phyloP scores from a whole-genome alignment of 2,888 invertebrate species.

The Aphelenchoides bicaudatus region DNA sequence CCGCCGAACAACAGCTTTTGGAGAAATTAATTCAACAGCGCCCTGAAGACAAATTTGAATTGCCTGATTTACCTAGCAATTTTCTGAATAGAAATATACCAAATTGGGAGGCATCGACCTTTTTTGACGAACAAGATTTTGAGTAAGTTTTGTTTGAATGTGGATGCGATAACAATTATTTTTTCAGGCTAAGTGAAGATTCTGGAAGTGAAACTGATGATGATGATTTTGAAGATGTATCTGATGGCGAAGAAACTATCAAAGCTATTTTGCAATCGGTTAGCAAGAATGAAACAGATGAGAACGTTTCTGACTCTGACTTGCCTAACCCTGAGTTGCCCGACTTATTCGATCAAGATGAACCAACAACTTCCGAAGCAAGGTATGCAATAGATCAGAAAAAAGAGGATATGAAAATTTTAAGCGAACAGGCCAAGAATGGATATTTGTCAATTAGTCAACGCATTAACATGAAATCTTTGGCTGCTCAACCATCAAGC shows the following conservation, averaged over 20 bases:
- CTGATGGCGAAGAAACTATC: conserved; percentile 17
- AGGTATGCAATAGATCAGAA: background rate
- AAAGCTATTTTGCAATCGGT: background rate
- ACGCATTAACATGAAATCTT: too few species aligned
- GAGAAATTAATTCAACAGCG: conserved; percentile 3
- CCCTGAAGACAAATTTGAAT: background rate
- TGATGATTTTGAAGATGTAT: conserved; percentile 41
- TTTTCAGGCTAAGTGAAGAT: conserved; percentile 15
- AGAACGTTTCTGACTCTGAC: background rate
- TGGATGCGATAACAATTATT: background rate
- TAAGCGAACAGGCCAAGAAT: too few species aligned
- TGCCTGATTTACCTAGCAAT: too few species aligned
- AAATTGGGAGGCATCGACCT: too few species aligned
- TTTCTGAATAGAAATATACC: too few species aligned
- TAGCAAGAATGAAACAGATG: too few species aligned
- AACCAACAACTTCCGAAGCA: background rate
- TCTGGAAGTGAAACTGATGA: conserved; percentile 25
- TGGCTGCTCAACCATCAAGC: too few species aligned
- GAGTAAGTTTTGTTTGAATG: conserved; percentile 1
- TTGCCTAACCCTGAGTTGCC: background rate
- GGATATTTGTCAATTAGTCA: too few species aligned
- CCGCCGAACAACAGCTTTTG: background rate
- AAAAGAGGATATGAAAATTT: background rate
- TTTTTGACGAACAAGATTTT: too few species aligned
- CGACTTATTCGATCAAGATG: background rate